phyloP scores from a whole-genome alignment of 2,113 vertebrate species.

The Gila orcuttii region DNA sequence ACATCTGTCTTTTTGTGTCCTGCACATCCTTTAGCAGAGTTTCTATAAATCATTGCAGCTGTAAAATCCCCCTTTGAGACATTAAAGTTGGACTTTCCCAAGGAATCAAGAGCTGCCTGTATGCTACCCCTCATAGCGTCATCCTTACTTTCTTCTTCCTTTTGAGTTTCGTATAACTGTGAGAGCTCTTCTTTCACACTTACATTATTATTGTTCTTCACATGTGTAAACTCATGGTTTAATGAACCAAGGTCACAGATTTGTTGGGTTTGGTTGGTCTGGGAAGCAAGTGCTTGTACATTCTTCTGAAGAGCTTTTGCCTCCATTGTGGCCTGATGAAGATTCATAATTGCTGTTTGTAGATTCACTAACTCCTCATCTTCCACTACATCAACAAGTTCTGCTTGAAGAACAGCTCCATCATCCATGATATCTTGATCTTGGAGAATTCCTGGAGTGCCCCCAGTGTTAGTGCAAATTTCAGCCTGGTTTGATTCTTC shows the following conservation, averaged over 20 bases:
- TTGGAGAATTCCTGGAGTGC: conserved; percentile 67
- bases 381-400: conserved; percentile 55
- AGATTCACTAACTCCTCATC: conserved; percentile 70
- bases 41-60: conserved; percentile 86
- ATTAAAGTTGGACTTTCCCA: conserved; percentile 86
- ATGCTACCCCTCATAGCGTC: conserved; percentile 80
- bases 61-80: conserved; percentile 86
- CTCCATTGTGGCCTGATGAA: conserved; percentile 78
- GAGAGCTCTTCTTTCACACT: conserved; percentile 69
- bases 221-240: conserved; percentile 53
- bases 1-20: conserved; percentile 66
- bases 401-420: conserved; percentile 52
- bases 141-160: conserved; percentile 77
- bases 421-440: conserved; percentile 39
- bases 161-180: conserved; percentile 70
- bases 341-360: conserved; percentile 77
- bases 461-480: neutral
- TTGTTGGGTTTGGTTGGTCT: conserved; percentile 49
- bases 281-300: conserved; percentile 65
- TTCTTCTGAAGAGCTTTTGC: conserved; percentile 80
- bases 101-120: conserved; percentile 81
- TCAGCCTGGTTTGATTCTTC: neutral
- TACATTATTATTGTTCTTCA: conserved; percentile 66
- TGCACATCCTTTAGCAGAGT: conserved; percentile 74
- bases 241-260: conserved; percentile 33